phyloP scores from a whole-genome alignment of 2,113 vertebrate species.

The Caretta caretta region DNA sequence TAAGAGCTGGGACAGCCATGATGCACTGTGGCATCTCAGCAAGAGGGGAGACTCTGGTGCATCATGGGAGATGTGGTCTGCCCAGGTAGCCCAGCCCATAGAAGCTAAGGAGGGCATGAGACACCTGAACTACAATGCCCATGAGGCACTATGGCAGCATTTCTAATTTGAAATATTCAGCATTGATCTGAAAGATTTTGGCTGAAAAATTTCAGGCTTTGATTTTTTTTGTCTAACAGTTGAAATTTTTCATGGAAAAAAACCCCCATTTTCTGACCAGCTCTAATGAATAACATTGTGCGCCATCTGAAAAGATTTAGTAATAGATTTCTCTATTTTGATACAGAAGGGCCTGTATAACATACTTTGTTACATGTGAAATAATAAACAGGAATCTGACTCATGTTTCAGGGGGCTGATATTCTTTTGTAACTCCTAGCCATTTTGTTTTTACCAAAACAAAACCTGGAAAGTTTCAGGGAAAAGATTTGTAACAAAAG shows the following conservation, averaged over 20 bases:
- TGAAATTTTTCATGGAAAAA: background rate
- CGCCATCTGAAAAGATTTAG: background rate
- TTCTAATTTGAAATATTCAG: background rate
- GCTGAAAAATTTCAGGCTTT: background rate
- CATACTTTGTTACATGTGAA: background rate
- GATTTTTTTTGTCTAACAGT: background rate
- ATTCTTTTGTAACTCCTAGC: background rate
- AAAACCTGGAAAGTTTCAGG: background rate
- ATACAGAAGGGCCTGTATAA: background rate
- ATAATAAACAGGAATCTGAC: background rate
- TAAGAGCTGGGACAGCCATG: background rate
- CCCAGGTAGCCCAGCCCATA: background rate
- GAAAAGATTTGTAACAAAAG: slow-evolving; percentile 36
- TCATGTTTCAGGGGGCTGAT: background rate
- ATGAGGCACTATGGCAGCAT: background rate
- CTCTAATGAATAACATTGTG: background rate
- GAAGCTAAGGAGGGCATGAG: background rate
- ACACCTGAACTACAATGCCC: background rate
- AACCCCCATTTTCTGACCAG: background rate
- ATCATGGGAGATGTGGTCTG: background rate
- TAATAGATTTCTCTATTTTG: background rate
- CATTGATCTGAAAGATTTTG: background rate
- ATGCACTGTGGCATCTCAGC: background rate
- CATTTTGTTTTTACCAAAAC: background rate
- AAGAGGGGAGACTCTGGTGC: background rate